Evolutionary conservation across 2,888 invertebrate species (phyloP).

Genomic region (Amphipoea oculea): DNA sequence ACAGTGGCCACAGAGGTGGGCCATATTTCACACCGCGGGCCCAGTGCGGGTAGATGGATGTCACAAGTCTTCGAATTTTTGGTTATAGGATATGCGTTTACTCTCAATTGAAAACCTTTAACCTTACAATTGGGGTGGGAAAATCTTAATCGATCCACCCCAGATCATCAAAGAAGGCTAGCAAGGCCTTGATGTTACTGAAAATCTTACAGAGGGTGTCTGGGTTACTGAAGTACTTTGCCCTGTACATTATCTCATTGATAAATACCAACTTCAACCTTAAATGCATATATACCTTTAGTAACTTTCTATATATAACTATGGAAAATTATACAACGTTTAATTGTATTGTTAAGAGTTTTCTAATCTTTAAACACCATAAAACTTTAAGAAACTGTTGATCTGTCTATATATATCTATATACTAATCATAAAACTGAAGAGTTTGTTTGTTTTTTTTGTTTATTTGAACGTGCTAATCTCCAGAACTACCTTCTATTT

Average conservation of each 20-base stretch:
- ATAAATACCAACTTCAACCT: too few relatives aligned
- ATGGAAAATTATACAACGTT: constrained; percentile 26
- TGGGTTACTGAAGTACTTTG: not conserved
- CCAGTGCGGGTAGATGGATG: not conserved
- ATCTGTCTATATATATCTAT: not conserved
- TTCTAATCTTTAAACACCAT: constrained; percentile 20
- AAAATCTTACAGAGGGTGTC: not conserved
- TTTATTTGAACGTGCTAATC: too few relatives aligned
- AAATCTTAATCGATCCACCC: not conserved
- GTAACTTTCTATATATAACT: constrained; percentile 35
- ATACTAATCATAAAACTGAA: too few relatives aligned
- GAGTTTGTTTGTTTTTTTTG: too few relatives aligned
- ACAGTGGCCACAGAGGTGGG: not conserved
- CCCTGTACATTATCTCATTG: too few relatives aligned
- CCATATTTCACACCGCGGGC: not conserved
- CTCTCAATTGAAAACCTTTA: too few relatives aligned
- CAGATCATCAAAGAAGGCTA: not conserved
- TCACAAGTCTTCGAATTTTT: too few relatives aligned
- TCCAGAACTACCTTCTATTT: too few relatives aligned
- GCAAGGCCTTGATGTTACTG: not conserved
- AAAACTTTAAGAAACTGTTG: not conserved
- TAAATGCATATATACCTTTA: not conserved
- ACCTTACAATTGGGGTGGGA: not conserved
- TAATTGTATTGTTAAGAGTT: constrained; percentile 29
- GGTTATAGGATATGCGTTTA: too few relatives aligned